Evolutionary conservation across 2,113 vertebrate species (phyloP).

Genomic region (Scopus umbretta): DNA sequence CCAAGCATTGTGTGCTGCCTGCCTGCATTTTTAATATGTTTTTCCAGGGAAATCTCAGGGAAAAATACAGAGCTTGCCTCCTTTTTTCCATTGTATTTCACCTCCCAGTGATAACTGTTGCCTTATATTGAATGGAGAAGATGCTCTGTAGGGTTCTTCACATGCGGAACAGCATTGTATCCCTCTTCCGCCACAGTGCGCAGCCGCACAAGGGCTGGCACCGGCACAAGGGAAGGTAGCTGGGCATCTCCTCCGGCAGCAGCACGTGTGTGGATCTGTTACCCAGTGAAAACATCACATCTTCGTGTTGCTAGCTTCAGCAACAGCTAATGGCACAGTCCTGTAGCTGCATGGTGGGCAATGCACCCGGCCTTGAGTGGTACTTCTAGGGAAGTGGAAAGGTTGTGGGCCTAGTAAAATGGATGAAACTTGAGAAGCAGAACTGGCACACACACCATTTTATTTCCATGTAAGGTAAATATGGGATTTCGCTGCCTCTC

Average conservation of each 20-base stretch:
- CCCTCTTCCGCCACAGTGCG: fast-evolving
- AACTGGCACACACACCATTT: not conserved
- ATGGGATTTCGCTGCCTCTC: not conserved
- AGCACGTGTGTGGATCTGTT: not conserved
- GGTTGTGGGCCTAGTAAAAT: not conserved
- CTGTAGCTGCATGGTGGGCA: not conserved
- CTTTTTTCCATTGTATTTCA: not conserved
- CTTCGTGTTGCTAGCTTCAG: not conserved
- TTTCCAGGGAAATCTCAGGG: not conserved
- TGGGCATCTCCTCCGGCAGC: not conserved
- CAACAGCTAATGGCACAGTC: fast-evolving
- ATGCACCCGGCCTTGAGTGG: not conserved
- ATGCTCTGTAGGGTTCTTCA: not conserved
- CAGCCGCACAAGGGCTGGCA: not conserved
- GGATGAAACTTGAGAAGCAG: not conserved
- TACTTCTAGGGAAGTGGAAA: not conserved
- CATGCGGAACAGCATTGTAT: not conserved
- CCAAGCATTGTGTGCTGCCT: not conserved
- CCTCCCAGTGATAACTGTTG: not conserved
- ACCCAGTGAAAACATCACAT: not conserved
- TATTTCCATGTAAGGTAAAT: not conserved
- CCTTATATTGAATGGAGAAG: not conserved
- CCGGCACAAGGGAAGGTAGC: not conserved
- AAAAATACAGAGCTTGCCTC: not conserved
- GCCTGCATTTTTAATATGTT: not conserved